Conservation (phyloP, 2,113 vertebrate species). For the Bolborhynchus lineola region DNA sequence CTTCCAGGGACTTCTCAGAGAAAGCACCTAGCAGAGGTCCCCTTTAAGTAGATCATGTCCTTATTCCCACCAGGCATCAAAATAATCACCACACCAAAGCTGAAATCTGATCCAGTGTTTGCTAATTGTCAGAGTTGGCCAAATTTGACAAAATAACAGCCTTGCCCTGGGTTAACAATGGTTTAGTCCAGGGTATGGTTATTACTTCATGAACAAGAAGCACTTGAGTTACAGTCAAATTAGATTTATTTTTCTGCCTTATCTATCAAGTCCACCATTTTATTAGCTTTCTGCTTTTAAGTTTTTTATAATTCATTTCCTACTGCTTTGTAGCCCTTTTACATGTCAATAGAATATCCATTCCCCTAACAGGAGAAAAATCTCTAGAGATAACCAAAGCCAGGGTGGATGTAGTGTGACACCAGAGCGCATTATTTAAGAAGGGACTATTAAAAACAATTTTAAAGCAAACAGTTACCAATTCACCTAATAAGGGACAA, state of each 20-base stretch:
- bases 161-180: neutral
- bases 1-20: neutral
- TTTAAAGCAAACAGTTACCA: neutral
- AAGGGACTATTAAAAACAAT: neutral
- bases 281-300: slow-evolving; percentile 32
- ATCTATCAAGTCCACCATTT: slow-evolving; percentile 20
- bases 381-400: neutral
- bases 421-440: neutral
- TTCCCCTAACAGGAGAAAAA: neutral
- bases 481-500: neutral
- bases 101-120: slow-evolving; percentile 32
- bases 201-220: slow-evolving; percentile 50
- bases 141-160: slow-evolving; percentile 43
- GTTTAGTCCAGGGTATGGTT: neutral
- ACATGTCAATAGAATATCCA: slow-evolving; percentile 1
- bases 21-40: neutral
- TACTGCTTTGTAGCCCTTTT: slow-evolving; percentile 16
- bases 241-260: slow-evolving; percentile 42
- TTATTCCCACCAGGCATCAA: slow-evolving; percentile 21
- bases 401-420: neutral
- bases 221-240: slow-evolving; percentile 46
- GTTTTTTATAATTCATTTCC: slow-evolving; percentile 17
- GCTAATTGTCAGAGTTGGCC: slow-evolving; percentile 33
- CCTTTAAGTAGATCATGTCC: neutral
- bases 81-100: slow-evolving; percentile 22